Evolutionary conservation across 2,888 invertebrate species (phyloP).

Genomic region (Ichneumoninae sp.): DNA sequence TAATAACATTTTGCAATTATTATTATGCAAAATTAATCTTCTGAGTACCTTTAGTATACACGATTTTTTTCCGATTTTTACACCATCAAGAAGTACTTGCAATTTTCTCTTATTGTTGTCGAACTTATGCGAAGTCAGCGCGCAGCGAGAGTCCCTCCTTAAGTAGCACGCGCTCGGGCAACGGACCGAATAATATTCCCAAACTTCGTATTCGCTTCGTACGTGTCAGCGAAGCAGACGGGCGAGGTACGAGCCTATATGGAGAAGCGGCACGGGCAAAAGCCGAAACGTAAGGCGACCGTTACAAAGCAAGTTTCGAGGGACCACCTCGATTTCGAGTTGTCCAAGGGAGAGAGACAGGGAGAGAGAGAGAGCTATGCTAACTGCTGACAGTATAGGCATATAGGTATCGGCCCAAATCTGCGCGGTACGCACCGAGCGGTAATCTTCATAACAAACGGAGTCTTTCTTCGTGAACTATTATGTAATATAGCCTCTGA

Average conservation of each 20-base stretch:
- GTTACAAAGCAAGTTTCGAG: slow-evolving; percentile 42
- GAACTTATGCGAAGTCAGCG: no score
- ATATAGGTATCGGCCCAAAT: neutral
- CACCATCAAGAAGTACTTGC: no score
- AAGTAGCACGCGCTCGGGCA: slow-evolving; percentile 18
- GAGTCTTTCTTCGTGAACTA: neutral
- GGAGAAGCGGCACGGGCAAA: slow-evolving; percentile 19
- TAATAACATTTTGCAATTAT: no score
- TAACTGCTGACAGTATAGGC: slow-evolving; percentile 46
- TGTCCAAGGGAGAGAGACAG: slow-evolving; percentile 3
- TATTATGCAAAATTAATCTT: no score
- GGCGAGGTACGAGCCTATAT: slow-evolving; percentile 2
- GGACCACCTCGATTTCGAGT: slow-evolving; percentile 31
- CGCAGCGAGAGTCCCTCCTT: no score
- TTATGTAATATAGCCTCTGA: neutral
- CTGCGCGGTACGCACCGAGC: slow-evolving; percentile 7
- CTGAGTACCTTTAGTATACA: no score
- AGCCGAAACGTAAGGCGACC: slow-evolving; percentile 23
- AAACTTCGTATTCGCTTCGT: slow-evolving; percentile 57
- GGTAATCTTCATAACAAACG: neutral
- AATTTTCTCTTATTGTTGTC: no score
- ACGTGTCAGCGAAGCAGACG: slow-evolving; percentile 62
- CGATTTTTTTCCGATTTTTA: no score
- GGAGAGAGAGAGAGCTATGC: neutral
- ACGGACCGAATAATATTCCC: slow-evolving; percentile 67